Percentiles rank a stretch among this genome's conserved stretches.
These are phyloP conservation scores for Acipenser oxyrinchus DNA, from an alignment of 2,797 vertebrate species.

Conservation along the genomic window DNA sequence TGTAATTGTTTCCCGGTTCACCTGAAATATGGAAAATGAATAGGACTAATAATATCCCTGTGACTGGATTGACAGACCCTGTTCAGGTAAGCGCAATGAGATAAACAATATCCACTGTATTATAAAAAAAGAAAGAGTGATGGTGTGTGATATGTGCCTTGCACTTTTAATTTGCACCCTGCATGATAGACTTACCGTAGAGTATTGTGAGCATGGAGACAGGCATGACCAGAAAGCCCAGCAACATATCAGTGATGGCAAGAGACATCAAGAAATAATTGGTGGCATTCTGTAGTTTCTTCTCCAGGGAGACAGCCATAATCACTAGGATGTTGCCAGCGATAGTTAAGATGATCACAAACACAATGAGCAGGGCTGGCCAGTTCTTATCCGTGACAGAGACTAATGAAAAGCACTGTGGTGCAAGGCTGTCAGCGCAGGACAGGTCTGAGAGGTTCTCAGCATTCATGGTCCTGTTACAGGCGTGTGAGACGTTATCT, in stretches of 20 bases:
- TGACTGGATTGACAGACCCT: no score
- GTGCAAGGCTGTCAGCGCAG: slow-evolving; percentile 40
- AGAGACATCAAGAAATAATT: slow-evolving; percentile 98
- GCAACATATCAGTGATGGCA: slow-evolving; percentile 91
- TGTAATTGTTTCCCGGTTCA: no score
- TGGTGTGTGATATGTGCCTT: no score
- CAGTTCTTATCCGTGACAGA: slow-evolving; percentile 74
- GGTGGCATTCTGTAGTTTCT: slow-evolving; percentile 93
- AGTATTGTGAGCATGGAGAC: slow-evolving; percentile 92
- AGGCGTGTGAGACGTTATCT: slow-evolving; percentile 50
- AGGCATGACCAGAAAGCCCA: slow-evolving; percentile 93
- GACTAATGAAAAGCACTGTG: slow-evolving; percentile 33
- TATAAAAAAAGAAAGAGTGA: no score
- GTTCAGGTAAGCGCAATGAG: no score
- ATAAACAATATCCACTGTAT: no score
- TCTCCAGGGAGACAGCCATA: slow-evolving; percentile 91
- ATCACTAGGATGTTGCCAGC: slow-evolving; percentile 94
- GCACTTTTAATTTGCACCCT: no score
- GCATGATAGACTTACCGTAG: slow-evolving; percentile 71
- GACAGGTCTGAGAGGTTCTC: slow-evolving; percentile 49
- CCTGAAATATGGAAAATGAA: no score
- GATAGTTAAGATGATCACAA: slow-evolving; percentile 81
- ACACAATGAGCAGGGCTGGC: slow-evolving; percentile 77
- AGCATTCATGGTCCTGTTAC: slow-evolving; percentile 42
- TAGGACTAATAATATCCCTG: no score